Percentiles rank a stretch among this genome's conserved stretches.
phyloP scores from a whole-genome alignment of 2,113 vertebrate genomes.

The Myotis brandtii region DNA sequence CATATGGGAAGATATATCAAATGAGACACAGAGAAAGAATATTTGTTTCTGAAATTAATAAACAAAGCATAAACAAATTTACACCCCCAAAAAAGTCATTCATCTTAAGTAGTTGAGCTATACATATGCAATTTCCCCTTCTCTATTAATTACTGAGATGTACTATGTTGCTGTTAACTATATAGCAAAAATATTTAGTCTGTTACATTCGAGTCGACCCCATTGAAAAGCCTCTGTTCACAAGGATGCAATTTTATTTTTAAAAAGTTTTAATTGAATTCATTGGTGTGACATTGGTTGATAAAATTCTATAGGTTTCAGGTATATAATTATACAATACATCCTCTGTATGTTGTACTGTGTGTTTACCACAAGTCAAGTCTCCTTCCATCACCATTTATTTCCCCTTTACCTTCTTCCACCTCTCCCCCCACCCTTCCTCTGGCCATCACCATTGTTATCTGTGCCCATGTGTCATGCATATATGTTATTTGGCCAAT shows the following conservation, averaged over 20 bases:
- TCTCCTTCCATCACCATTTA: not conserved
- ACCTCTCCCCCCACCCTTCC: not conserved
- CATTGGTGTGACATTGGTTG: not conserved
- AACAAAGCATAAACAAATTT: not conserved
- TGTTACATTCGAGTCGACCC: not conserved
- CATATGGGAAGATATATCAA: not conserved
- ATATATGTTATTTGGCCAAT: not conserved
- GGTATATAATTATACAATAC: not conserved
- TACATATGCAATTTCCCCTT: not conserved
- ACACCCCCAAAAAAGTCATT: not conserved
- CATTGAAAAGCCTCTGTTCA: not conserved
- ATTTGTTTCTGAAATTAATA: not conserved
- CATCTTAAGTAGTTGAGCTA: not conserved
- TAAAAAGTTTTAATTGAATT: not conserved
- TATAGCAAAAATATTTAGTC: not conserved
- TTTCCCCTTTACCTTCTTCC: not conserved
- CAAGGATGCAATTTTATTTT: not conserved
- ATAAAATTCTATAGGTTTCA: not conserved
- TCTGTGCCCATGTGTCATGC: not conserved
- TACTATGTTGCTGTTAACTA: not conserved
- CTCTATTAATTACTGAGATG: not conserved
- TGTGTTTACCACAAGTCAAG: not conserved
- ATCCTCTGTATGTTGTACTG: not conserved
- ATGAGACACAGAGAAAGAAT: not conserved
- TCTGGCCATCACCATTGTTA: not conserved